Conservation (phyloP, 2,797 vertebrate species). For the Alectoris magna region DNA sequence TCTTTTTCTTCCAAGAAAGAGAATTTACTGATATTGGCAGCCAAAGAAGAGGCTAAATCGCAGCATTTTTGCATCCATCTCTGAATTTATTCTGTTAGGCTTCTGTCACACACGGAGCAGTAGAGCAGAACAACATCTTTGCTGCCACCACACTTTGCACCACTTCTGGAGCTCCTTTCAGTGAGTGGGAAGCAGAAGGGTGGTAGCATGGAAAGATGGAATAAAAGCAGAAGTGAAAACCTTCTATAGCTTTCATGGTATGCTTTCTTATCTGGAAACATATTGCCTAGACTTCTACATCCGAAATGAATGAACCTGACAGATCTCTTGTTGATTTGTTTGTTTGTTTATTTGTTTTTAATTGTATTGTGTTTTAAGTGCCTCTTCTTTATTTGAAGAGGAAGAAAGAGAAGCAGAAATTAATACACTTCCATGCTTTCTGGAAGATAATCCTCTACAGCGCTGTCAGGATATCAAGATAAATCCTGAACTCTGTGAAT, state of each 20-base stretch:
- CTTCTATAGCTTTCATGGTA: background rate
- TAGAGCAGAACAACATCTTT: background rate
- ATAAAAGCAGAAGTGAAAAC: background rate
- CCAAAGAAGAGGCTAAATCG: background rate
- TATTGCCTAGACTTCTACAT: background rate
- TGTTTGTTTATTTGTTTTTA: background rate
- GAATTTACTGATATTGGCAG: background rate
- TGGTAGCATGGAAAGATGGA: background rate
- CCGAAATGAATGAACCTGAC: background rate
- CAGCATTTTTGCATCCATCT: rapidly evolving
- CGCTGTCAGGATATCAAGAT: background rate
- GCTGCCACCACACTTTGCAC: rapidly evolving
- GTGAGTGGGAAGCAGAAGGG: background rate
- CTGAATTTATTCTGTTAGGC: background rate
- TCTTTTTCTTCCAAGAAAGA: rapidly evolving
- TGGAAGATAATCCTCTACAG: background rate
- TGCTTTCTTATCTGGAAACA: background rate
- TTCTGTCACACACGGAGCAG: background rate
- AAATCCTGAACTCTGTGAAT: background rate
- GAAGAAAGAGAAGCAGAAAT: background rate
- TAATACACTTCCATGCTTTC: background rate
- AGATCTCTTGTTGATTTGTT: background rate
- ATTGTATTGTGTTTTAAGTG: background rate
- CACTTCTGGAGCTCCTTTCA: rapidly evolving
- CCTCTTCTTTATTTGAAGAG: background rate